Evolutionary conservation across 2,797 vertebrate genomes (phyloP).

Genomic region (Rhinichthys osculus): DNA sequence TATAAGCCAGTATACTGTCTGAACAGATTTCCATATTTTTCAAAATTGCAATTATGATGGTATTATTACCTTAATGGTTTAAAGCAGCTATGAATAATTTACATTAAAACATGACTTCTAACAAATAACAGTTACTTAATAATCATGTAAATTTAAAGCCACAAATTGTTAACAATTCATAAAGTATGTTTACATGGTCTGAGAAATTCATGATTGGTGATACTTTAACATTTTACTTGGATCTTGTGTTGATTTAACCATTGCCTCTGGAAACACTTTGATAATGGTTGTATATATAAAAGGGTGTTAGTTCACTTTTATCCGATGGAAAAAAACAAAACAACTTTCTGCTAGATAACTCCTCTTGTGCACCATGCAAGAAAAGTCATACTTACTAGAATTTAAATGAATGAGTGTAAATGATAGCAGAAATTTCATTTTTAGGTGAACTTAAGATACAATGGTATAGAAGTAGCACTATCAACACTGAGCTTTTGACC

Average conservation of each 20-base stretch:
- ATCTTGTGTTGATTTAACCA: neutral
- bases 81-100: constrained; percentile 1
- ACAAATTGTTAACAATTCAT: neutral
- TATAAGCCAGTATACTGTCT: neutral
- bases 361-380: neutral
- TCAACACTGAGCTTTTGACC: neutral
- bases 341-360: neutral
- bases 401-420: neutral
- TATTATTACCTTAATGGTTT: neutral
- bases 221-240: neutral
- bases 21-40: constrained; percentile 27
- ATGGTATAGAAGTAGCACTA: neutral
- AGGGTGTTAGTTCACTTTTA: neutral
- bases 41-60: neutral
- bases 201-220: neutral
- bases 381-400: neutral
- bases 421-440: neutral
- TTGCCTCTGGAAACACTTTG: neutral
- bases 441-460: neutral
- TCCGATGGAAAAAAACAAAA: neutral
- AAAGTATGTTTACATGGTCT: neutral
- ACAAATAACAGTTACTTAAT: neutral
- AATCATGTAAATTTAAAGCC: constrained; percentile 18
- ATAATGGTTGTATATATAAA: neutral
- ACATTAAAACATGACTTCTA: neutral